Evolutionary conservation across 1,140 invertebrate species (phyloP).

Genomic region (Triops longicaudatus): DNA sequence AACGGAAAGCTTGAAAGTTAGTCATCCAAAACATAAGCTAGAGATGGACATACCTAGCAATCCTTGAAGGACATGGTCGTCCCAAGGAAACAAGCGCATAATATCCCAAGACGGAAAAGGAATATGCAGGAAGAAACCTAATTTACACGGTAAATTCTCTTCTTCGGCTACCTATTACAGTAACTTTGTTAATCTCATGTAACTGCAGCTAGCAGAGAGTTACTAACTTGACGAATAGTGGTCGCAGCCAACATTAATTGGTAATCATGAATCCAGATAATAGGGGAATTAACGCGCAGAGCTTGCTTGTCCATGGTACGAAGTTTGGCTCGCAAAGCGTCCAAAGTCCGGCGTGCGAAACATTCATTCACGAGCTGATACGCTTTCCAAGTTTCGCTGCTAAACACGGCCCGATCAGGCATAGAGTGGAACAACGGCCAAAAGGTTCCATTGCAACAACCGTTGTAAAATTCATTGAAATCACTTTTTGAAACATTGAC

Average conservation of each 20-base stretch:
- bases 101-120: constrained; percentile 44
- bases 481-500: constrained; percentile 35
- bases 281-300: constrained; percentile 35
- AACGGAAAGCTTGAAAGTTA: constrained; percentile 13
- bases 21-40: neutral
- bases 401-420: constrained; percentile 39
- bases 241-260: constrained; percentile 42
- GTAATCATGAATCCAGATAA: constrained; percentile 46
- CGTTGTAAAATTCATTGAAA: constrained; percentile 42
- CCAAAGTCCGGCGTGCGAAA: constrained; percentile 38
- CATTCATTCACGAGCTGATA: constrained; percentile 39
- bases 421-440: constrained; percentile 44
- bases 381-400: constrained; percentile 38
- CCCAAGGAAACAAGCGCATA: constrained; percentile 42
- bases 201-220: neutral
- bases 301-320: constrained; percentile 34
- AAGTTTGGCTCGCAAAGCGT: constrained; percentile 35
- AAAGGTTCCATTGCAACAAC: constrained; percentile 40
- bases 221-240: constrained; percentile 37
- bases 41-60: constrained; percentile 36
- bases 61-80: constrained; percentile 42
- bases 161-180: constrained; percentile 36
- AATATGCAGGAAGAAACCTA: constrained; percentile 44
- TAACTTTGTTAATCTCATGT: neutral
- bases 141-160: constrained; percentile 37